Evolutionary conservation across 35 echinoderm and acorn worm species (phyloP).

Genomic region (Ophioderma brevispina): DNA sequence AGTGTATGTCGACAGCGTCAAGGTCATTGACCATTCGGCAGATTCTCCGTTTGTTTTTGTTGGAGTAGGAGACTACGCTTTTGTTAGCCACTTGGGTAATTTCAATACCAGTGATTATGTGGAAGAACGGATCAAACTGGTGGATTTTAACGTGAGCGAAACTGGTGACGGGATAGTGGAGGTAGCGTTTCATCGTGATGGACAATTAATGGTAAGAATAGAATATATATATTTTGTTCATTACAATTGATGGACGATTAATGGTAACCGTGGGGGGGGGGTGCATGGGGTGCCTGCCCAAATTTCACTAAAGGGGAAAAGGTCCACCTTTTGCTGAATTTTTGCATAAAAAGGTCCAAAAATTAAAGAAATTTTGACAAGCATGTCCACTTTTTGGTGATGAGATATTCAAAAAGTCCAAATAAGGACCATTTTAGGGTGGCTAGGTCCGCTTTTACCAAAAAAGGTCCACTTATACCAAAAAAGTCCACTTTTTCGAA

Average conservation of each 20-base stretch:
- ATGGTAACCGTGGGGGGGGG: not conserved
- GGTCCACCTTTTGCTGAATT: too few species aligned
- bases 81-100: conserved; percentile 62
- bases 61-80: conserved; percentile 39
- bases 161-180: not conserved
- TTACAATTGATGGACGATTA: not conserved
- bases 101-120: conserved; percentile 76
- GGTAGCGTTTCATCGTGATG: conserved; percentile 34
- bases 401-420: too few species aligned
- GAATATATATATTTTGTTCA: too few species aligned
- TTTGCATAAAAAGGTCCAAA: too few species aligned
- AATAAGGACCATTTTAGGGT: too few species aligned
- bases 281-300: not conserved
- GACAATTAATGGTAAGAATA: conserved; percentile 15
- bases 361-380: too few species aligned
- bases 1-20: not conserved
- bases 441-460: too few species aligned
- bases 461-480: too few species aligned
- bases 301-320: too few species aligned
- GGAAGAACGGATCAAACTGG: conserved; percentile 53
- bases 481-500: too few species aligned
- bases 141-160: conserved; percentile 12
- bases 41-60: conserved; percentile 71
- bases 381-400: too few species aligned
- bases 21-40: conserved; percentile 60